phyloP scores from a whole-genome alignment of 2,888 invertebrate genomes.

The Seira sanloemensis region DNA sequence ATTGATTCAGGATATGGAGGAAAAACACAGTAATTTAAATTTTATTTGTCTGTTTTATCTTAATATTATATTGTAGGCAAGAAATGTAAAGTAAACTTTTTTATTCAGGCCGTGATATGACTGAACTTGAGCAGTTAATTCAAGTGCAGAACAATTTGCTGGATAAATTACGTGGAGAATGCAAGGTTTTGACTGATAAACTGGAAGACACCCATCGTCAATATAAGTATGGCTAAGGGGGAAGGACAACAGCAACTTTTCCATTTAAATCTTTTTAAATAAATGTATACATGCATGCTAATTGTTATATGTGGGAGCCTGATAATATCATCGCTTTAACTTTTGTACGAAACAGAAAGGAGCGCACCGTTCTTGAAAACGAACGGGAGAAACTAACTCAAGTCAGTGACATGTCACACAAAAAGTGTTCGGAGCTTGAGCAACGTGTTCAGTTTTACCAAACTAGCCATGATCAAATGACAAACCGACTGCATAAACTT shows the following conservation, averaged over 20 bases:
- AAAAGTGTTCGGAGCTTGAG: conserved; percentile 79
- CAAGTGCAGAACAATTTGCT: conserved; percentile 94
- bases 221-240: conserved; percentile 86
- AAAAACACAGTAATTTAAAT: conserved; percentile 84
- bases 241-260: too few relatives aligned
- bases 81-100: background rate
- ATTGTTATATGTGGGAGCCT: background rate
- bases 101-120: conserved; percentile 89
- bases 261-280: conserved; percentile 15
- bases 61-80: conserved; percentile 3
- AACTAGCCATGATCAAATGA: conserved; percentile 71
- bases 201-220: conserved; percentile 91
- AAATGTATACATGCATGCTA: background rate
- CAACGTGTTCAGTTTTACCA: conserved; percentile 71
- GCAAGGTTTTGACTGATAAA: conserved; percentile 91
- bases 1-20: conserved; percentile 87
- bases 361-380: conserved; percentile 80
- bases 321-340: too few relatives aligned
- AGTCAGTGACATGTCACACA: conserved; percentile 79
- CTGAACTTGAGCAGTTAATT: conserved; percentile 92
- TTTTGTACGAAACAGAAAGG: conserved; percentile 82
- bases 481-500: conserved; percentile 67
- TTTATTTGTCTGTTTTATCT: conserved; percentile 17
- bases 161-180: conserved; percentile 93
- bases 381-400: conserved; percentile 81